These are phyloP conservation scores for Proterorhinus semilunaris DNA, from an alignment of 2,113 vertebrate genomes.

Conservation along the genomic window DNA sequence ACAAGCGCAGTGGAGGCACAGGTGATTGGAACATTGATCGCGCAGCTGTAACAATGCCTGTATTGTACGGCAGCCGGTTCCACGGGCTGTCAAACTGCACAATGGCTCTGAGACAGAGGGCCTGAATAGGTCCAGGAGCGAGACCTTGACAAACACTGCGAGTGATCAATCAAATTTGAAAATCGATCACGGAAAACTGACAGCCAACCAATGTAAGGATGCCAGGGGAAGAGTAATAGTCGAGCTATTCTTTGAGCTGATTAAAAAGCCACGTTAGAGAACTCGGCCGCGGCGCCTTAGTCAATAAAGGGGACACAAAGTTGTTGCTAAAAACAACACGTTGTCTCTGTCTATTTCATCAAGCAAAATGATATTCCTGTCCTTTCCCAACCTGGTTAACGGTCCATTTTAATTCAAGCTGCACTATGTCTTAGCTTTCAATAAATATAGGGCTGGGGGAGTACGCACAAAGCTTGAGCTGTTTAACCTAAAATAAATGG, in stretches of 20 bases:
- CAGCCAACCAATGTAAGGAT: slow-evolving; percentile 35
- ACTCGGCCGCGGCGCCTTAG: not conserved
- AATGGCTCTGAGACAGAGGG: slow-evolving; percentile 46
- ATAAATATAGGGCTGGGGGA: too few relatives aligned
- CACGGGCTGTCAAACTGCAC: slow-evolving; percentile 26
- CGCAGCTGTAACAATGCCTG: slow-evolving; percentile 31
- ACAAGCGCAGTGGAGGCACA: slow-evolving; percentile 10
- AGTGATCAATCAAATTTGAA: slow-evolving; percentile 61
- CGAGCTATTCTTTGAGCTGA: slow-evolving; percentile 39
- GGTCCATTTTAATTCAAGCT: too few relatives aligned
- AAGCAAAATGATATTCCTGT: slow-evolving; percentile 12
- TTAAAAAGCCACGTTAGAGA: slow-evolving; percentile 30
- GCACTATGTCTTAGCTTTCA: too few relatives aligned
- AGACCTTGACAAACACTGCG: slow-evolving; percentile 43
- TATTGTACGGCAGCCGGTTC: not conserved
- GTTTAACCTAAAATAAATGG: too few relatives aligned
- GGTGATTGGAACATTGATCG: slow-evolving; percentile 33
- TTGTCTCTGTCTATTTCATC: not conserved
- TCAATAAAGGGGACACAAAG: slow-evolving; percentile 32
- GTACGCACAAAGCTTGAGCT: too few relatives aligned
- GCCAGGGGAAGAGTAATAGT: slow-evolving; percentile 49
- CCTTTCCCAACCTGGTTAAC: too few relatives aligned
- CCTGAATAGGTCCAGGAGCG: slow-evolving; percentile 38
- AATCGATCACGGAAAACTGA: slow-evolving; percentile 55
- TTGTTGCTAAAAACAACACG: slow-evolving; percentile 1